Evolutionary conservation across 2,113 vertebrate species (phyloP).

Genomic region (Notarius lentiginosus): DNA sequence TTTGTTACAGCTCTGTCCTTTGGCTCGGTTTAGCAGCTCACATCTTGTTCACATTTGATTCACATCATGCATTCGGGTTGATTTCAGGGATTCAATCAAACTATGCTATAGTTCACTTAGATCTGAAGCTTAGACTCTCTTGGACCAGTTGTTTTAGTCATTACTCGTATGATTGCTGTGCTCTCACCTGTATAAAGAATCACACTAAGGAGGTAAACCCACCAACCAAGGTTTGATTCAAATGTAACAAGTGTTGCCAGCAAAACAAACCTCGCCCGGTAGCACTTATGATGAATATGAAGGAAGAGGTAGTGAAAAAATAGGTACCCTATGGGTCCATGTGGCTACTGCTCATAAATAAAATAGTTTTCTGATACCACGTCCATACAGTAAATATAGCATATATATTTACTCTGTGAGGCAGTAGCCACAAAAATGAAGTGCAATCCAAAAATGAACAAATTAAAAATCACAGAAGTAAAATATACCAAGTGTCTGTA

Average conservation of each 20-base stretch:
- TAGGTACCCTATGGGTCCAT: too few relatives aligned
- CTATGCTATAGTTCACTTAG: background rate
- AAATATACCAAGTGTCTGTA: too few relatives aligned
- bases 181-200: background rate
- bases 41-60: background rate
- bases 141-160: background rate
- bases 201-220: background rate
- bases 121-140: background rate
- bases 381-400: too few relatives aligned
- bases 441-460: too few relatives aligned
- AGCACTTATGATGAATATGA: too few relatives aligned
- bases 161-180: background rate
- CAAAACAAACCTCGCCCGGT: too few relatives aligned
- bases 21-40: background rate
- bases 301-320: too few relatives aligned
- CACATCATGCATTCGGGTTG: background rate
- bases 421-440: too few relatives aligned
- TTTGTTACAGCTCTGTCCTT: background rate
- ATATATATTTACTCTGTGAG: too few relatives aligned
- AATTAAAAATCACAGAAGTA: too few relatives aligned
- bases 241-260: background rate
- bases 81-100: background rate
- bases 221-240: background rate
- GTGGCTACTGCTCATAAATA: too few relatives aligned
- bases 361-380: too few relatives aligned